Conservation (phyloP, 2,113 vertebrate genomes). For the Trichomycterus rosablanca region DNA sequence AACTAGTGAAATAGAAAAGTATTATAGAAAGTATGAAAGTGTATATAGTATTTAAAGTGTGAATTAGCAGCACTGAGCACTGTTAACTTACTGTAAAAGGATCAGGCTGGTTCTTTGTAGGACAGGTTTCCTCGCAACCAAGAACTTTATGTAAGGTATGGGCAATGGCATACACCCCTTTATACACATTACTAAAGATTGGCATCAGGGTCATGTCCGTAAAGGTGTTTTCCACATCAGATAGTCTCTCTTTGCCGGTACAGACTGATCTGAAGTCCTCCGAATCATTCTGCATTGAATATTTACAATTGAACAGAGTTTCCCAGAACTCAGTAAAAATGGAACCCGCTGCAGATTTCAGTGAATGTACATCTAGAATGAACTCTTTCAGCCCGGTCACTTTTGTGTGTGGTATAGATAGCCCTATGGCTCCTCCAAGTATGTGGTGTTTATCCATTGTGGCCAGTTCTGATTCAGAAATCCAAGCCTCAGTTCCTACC, state of each 20-base stretch:
- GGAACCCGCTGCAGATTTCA: conserved; percentile 15
- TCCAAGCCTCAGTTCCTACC: conserved; percentile 71
- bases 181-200: conserved; percentile 48
- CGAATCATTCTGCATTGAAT: conserved; percentile 11
- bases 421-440: conserved; percentile 62
- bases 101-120: conserved; percentile 24
- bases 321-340: conserved; percentile 52
- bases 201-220: conserved; percentile 49
- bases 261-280: conserved; percentile 7
- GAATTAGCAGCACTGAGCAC: no score
- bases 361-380: conserved; percentile 54
- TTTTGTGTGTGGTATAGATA: conserved; percentile 60
- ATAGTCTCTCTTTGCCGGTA: conserved; percentile 44
- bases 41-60: neutral
- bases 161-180: conserved; percentile 46
- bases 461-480: conserved; percentile 62
- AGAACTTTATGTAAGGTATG: conserved; percentile 43
- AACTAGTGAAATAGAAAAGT: conserved; percentile 45
- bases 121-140: conserved; percentile 21
- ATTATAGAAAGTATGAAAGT: neutral
- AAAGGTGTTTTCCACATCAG: conserved; percentile 43
- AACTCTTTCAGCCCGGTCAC: conserved; percentile 60
- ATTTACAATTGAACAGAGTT: conserved; percentile 43
- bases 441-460: conserved; percentile 48
- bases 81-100: conserved; percentile 28